Conservation (phyloP, 2,113 vertebrate species). For the Cnemophilus loriae region DNA sequence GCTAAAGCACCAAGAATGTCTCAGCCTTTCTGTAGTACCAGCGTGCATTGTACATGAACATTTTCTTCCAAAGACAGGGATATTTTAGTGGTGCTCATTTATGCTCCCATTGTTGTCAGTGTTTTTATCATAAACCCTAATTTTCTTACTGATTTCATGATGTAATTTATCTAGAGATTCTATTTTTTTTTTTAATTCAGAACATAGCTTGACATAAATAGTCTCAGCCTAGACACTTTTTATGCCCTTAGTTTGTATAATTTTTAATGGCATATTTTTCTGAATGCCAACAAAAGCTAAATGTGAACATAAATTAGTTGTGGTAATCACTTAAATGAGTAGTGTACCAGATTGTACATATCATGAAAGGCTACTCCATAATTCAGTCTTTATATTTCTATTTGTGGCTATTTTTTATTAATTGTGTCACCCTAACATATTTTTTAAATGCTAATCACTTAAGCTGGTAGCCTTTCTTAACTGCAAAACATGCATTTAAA, state of each 20-base stretch:
- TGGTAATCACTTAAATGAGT: not conserved
- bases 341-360: not conserved
- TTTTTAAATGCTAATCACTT: not conserved
- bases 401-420: not conserved
- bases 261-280: conserved; percentile 8
- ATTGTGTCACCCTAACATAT: not conserved
- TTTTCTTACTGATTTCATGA: not conserved
- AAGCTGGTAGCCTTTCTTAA: not conserved
- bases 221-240: not conserved
- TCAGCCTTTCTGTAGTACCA: conserved; percentile 60
- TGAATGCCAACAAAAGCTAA: conserved; percentile 9
- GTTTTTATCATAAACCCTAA: not conserved
- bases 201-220: not conserved
- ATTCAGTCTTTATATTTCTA: not conserved
- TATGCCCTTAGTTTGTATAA: not conserved
- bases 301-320: conserved; percentile 24
- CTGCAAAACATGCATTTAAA: not conserved
- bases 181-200: not conserved
- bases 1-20: conserved; percentile 50
- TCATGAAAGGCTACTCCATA: not conserved
- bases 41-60: not conserved
- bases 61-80: not conserved
- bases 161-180: not conserved
- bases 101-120: not conserved
- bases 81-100: conserved; percentile 20